Evolutionary conservation across 2,113 vertebrate genomes (phyloP), one percentile per base, ranked within the genome.

Genomic region (Heliornis fulica): DNA sequence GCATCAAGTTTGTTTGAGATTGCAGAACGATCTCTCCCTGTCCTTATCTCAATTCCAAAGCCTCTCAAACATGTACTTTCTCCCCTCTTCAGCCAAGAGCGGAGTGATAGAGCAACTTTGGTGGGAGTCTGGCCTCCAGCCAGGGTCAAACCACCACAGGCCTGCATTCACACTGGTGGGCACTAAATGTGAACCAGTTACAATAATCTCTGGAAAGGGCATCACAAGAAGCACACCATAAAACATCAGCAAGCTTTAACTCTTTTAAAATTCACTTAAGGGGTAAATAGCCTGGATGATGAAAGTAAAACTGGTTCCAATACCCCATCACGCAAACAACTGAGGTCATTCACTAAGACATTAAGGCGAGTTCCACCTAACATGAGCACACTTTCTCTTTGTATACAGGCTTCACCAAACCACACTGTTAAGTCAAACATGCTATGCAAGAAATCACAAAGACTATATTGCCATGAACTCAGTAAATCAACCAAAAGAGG

Each of bases 131-230:
- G n/a, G n/a, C n/a, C n/a, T n/a, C n/a, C n/a, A n/a, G n/a, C n/a
- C n/a, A n/a, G n/a, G n/a, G n/a, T n/a, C n/a, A n/a, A n/a, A n/a
- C n/a, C n/a, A n/a, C n/a, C n/a, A n/a, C n/a, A n/a, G n/a, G n/a
- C n/a, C n/a, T 15, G 29, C n/a, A 31, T 10, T 20, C 17, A n/a
- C 4, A 26, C 0, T 4, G 1, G 1, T 3, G 8, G 32, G 48
- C 18, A 63, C 7, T 21, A 85, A 75, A 7, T 48, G 29, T 34
- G 51, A 60, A 56, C 5, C 28, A 71, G 8, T 25, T 38, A 54
- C 9, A 48, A n/a, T 4, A 45, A 89, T 53, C 17, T 15, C n/a
- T 14, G 7, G 5, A 56, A 53, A 16, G 8, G 28, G 14, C 21
- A 41, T 22, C 50, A 53, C 38, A 66, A 63, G n/a, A 34, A 56